Evolutionary conservation across 2,113 vertebrate genomes (phyloP), one percentile per base, ranked within the genome.

Genomic region (Cyanoderma ruficeps): DNA sequence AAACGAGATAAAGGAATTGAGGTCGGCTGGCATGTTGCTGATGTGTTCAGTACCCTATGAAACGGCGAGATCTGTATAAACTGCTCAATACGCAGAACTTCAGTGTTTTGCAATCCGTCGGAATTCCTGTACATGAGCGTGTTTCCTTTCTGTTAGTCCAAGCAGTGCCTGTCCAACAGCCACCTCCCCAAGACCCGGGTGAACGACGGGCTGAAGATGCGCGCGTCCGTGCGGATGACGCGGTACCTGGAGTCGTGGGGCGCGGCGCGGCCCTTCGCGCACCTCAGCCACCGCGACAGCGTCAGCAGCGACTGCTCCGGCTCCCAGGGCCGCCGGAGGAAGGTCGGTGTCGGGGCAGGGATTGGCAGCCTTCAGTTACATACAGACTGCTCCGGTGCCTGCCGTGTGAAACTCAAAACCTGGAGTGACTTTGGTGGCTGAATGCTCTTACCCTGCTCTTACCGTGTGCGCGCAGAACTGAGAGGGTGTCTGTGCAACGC

Each of bases 201-300:
- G 41, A 99, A 98, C 0, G 98, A 99, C 1, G 98, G 98, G 31
- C 97, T 99, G 90, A 99, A 99, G 98, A 99, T 99, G 98, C 97
- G 99, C 42, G 99, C 99, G 0, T 99, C 99, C 0, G 99, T 99
- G 72, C 98, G 99, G 20, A 99, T 99, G 98, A 99, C 99, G 2
- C 99, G 99, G 7, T 99, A 99, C 88, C 97, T 99, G 22, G 99
- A 99, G 96, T 99, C 99, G 15, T 99, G 99, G 99, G 99, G 99
- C 1, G 99, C 99, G 0, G 99, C 99, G 7, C 98, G 99, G 83
- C 99, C 99, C 33, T 99, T 99, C 24, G 98, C 99, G 3, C 99
- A 99, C 97, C 98, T 99, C 41, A 99, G 98, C 98, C 98, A 98
- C 86, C 97, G 98, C 1, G 99, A 99, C 31, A 99, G 98, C 3